Evolutionary conservation across 35 echinoderm and acorn worm genomes (phyloP).

Genomic region (Eucidaris tribuloides): DNA sequence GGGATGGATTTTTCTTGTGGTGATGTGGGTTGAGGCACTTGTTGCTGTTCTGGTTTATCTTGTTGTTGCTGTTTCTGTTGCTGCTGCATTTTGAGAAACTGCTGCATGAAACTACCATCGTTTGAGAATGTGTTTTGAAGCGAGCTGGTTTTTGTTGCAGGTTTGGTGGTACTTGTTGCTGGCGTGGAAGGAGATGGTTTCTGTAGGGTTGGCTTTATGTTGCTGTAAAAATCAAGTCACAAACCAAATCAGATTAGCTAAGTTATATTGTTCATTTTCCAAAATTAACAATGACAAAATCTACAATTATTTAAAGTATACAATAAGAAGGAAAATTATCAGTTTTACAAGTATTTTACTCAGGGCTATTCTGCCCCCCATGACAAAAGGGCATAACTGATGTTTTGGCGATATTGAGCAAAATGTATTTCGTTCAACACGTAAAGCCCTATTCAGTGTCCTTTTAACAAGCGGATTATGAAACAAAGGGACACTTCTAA

Average conservation of each 20-base stretch:
- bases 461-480: too few species aligned
- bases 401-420: too few species aligned
- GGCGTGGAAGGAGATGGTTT: not conserved
- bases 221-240: not conserved
- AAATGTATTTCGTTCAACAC: too few species aligned
- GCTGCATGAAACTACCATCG: conserved; percentile 97
- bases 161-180: not conserved
- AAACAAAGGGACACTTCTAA: too few species aligned
- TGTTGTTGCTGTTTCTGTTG: not conserved
- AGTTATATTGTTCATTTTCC: not conserved
- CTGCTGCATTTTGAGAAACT: conserved; percentile 85
- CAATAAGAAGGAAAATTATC: too few species aligned
- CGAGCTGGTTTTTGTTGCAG: not conserved
- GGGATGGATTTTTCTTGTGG: too few species aligned
- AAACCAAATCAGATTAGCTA: not conserved
- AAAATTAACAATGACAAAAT: not conserved
- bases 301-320: too few species aligned
- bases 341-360: too few species aligned
- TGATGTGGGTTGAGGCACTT: not conserved
- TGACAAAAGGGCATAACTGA: too few species aligned
- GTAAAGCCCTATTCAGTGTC: too few species aligned
- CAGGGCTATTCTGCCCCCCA: too few species aligned
- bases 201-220: not conserved
- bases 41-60: not conserved
- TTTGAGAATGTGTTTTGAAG: conserved; percentile 55